These are phyloP conservation scores for Cyclura pinguis DNA, from an alignment of 2,797 vertebrate genomes.

Conservation along the genomic window DNA sequence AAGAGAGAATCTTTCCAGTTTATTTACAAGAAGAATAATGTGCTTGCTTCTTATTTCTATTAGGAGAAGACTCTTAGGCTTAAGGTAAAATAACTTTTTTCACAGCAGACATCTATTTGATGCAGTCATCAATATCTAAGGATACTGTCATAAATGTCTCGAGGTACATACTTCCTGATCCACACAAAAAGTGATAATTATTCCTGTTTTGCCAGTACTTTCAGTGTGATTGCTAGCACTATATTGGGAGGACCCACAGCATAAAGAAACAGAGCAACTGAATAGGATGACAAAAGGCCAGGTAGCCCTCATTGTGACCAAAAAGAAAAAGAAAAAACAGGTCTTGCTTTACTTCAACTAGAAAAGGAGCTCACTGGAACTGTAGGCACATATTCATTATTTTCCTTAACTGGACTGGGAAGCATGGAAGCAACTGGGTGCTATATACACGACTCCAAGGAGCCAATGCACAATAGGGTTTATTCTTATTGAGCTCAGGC, in stretches of 20 bases:
- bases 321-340: not conserved
- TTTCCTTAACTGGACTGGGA: constrained; percentile 8
- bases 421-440: not conserved
- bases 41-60: not conserved
- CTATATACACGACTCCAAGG: constrained; percentile 39
- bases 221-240: not conserved
- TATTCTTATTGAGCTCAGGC: constrained; percentile 7
- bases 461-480: not conserved
- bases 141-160: not conserved
- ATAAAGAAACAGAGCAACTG: not conserved
- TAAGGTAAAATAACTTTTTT: not conserved
- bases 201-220: not conserved
- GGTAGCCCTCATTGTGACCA: not conserved
- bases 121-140: not conserved
- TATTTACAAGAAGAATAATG: not conserved
- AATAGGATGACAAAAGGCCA: not conserved
- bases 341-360: not conserved
- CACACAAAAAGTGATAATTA: not conserved
- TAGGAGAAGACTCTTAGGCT: no score
- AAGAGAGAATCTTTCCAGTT: not conserved
- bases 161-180: not conserved
- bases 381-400: constrained; percentile 24
- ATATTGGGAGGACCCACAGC: accelerated
- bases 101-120: no score
- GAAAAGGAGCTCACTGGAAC: constrained; percentile 13